phyloP scores from a whole-genome alignment of 2,797 vertebrate genomes.

The Psittacula derbiana region DNA sequence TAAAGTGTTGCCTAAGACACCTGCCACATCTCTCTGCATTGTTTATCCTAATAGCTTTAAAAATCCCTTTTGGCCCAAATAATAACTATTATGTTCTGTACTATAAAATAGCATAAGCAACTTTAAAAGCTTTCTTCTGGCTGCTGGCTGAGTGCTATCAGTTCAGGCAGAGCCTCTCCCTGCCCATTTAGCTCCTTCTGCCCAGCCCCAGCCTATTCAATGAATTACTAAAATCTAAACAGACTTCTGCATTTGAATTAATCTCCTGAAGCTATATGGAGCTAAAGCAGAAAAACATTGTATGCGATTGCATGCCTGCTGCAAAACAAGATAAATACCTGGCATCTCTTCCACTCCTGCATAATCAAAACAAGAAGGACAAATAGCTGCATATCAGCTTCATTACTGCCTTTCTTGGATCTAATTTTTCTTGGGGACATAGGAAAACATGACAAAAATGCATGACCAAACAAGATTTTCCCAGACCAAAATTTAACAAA shows the following conservation, averaged over 20 bases:
- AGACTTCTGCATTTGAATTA: not conserved
- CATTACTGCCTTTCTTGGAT: not conserved
- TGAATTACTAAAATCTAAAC: not conserved
- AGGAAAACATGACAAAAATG: not conserved
- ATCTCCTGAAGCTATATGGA: not conserved
- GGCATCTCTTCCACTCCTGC: not conserved
- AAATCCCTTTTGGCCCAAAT: not conserved
- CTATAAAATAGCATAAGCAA: fast-evolving
- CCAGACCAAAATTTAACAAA: not conserved
- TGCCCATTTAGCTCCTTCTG: not conserved
- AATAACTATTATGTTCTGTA: not conserved
- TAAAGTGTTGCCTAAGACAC: not conserved
- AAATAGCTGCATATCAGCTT: not conserved
- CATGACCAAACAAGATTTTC: not conserved
- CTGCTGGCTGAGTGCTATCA: not conserved
- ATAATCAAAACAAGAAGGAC: not conserved
- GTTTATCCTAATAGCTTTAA: not conserved
- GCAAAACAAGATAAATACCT: not conserved
- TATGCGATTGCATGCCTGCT: not conserved
- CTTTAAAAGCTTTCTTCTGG: not conserved
- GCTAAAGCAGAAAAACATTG: not conserved
- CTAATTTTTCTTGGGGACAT: not conserved
- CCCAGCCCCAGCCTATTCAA: not conserved
- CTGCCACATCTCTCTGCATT: not conserved
- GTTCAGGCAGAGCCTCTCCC: not conserved